Evolutionary conservation across 2,113 vertebrate species (phyloP), one percentile per base, ranked within the genome.

Genomic region (Anhinga anhinga): DNA sequence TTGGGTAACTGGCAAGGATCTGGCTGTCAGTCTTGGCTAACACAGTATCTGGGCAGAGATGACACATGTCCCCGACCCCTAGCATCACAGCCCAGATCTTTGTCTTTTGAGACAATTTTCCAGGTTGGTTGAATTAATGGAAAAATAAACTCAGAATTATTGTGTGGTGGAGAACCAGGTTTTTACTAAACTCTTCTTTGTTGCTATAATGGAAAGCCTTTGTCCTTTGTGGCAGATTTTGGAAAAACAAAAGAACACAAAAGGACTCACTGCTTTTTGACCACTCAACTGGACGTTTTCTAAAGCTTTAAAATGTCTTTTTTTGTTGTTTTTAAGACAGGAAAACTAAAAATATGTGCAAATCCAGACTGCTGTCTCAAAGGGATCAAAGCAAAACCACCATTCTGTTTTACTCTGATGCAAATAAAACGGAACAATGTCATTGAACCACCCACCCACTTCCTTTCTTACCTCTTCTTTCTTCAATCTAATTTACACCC

Each of bases 1-100:
- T 56, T 38, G 66, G 55, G 70, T 66, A 74, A 34, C 1, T 5
- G 40, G 44, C 49, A 73, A 73, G 67, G 45, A 47, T 62, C 26
- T 32, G 61, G 34, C 66, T 13, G 26, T 38, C 3, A 0, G 30
- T 20, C 30, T 21, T 62, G 85, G 53, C 38, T 30, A 21, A 22
- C 5, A 11, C 0, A 0, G 0, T 8, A 15, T 12, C 49, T 34
- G 42, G 40, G 19, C 32, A 82, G 40, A 62, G 56, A 25, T 14
- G 9, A 32, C 52, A 40, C 8, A 7, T 0, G 1, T 6, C 19
- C n/a, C 38, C 1, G 2, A 0, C 3, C 16, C 36, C 52, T 22
- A 44, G 25, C 15, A 50, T 45, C 62, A 36, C 38, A 93, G 90
- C 72, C 25, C 52, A 38, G 32, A 50, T 11, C 62, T n/a, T 45